These are phyloP conservation scores for Idris sp. DNA, from an alignment of 1,140 invertebrate genomes.

Conservation along the genomic window DNA sequence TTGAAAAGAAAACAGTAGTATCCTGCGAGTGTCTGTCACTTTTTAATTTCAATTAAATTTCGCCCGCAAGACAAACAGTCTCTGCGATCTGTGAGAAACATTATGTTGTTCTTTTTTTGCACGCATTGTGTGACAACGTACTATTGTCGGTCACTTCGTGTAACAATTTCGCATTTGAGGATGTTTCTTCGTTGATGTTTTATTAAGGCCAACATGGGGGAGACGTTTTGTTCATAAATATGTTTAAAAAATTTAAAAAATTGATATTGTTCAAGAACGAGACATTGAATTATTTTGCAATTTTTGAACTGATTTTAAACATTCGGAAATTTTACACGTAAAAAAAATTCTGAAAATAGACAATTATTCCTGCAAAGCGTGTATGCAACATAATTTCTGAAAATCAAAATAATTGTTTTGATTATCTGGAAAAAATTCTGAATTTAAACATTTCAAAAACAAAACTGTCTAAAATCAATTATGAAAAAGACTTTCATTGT, in stretches of 20 bases:
- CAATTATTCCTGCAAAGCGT: too few relatives aligned
- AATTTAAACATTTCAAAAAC: too few relatives aligned
- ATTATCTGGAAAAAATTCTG: too few relatives aligned
- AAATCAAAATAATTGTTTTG: too few relatives aligned
- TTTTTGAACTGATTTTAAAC: too few relatives aligned
- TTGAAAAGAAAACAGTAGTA: constrained; percentile 23
- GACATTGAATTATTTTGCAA: too few relatives aligned
- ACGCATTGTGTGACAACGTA: constrained; percentile 8
- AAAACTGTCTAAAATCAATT: too few relatives aligned
- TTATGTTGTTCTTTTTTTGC: constrained; percentile 27
- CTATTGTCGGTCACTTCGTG: constrained; percentile 10
- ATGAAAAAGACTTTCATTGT: too few relatives aligned
- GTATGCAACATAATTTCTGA: too few relatives aligned
- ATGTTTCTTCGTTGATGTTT: constrained; percentile 23
- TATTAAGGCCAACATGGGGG: constrained; percentile 21
- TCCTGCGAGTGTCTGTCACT: constrained; percentile 22
- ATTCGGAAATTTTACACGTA: too few relatives aligned
- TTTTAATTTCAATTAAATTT: constrained; percentile 54
- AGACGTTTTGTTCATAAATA: constrained; percentile 1
- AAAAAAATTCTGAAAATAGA: too few relatives aligned
- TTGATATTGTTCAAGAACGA: too few relatives aligned
- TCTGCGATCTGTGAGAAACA: constrained; percentile 13
- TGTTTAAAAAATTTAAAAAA: constrained; percentile 19
- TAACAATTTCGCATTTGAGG: constrained; percentile 26
- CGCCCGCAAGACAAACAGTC: constrained; percentile 38